Evolutionary conservation across 2,113 vertebrate species (phyloP).

Genomic region (Emydura subglobosa): DNA sequence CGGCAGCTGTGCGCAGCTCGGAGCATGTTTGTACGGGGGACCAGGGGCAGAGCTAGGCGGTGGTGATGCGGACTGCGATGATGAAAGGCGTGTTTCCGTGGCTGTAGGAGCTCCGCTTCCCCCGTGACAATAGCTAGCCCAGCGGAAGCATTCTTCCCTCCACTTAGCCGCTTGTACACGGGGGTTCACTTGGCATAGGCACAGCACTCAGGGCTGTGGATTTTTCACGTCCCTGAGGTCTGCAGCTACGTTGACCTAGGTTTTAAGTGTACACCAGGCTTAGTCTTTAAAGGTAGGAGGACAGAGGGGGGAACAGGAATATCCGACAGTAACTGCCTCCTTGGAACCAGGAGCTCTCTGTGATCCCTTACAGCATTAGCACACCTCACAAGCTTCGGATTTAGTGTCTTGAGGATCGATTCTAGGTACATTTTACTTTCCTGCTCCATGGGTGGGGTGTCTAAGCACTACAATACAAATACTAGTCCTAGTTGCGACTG

Average conservation of each 20-base stretch:
- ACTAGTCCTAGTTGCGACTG: not conserved
- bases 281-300: not conserved
- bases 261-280: not conserved
- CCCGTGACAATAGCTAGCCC: not conserved
- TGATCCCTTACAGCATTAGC: not conserved
- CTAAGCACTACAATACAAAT: not conserved
- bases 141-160: not conserved
- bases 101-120: not conserved
- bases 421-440: not conserved
- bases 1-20: not conserved
- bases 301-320: not conserved
- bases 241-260: not conserved
- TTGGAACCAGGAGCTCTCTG: constrained; percentile 43
- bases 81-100: not conserved
- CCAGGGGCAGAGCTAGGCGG: not conserved
- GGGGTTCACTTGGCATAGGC: not conserved
- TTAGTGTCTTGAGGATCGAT: not conserved
- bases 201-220: not conserved
- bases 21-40: not conserved
- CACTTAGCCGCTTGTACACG: not conserved
- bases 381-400: not conserved
- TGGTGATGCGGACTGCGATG: not conserved
- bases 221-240: not conserved
- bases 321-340: not conserved
- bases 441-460: not conserved